Evolutionary conservation across 2,797 vertebrate species (phyloP).

Genomic region (Anas georgica): DNA sequence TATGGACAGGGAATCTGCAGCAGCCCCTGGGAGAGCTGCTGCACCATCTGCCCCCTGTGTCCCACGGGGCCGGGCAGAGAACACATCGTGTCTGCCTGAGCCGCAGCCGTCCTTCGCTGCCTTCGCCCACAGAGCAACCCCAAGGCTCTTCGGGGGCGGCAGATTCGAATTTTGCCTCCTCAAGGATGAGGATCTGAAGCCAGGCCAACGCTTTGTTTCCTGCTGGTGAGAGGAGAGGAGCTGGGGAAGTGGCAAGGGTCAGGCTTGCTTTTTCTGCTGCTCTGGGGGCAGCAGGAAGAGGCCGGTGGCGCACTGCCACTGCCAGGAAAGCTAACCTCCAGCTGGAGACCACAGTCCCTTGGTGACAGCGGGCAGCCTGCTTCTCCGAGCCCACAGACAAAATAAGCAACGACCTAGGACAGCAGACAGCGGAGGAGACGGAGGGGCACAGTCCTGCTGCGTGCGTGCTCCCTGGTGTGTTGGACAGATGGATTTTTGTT

Average conservation of each 20-base stretch:
- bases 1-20: background rate
- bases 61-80: background rate
- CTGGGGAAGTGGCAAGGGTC: background rate
- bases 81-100: fast-evolving
- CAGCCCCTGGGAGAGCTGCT: background rate
- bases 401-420: conserved; percentile 56
- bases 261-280: background rate
- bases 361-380: conserved; percentile 30
- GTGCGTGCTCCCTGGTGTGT: background rate
- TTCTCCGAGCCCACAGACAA: conserved; percentile 46
- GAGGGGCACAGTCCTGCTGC: background rate
- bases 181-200: conserved; percentile 24
- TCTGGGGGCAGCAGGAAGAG: conserved; percentile 21
- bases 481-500: background rate
- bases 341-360: conserved; percentile 52
- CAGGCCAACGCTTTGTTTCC: background rate
- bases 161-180: background rate
- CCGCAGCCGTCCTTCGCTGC: background rate
- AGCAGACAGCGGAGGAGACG: conserved; percentile 46
- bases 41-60: background rate
- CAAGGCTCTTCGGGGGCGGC: conserved; percentile 3
- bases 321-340: conserved; percentile 53
- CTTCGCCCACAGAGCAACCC: background rate
- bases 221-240: background rate
- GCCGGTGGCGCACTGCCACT: background rate